Conservation (phyloP, 2,888 invertebrate species). For the Eristalinus aeneus region DNA sequence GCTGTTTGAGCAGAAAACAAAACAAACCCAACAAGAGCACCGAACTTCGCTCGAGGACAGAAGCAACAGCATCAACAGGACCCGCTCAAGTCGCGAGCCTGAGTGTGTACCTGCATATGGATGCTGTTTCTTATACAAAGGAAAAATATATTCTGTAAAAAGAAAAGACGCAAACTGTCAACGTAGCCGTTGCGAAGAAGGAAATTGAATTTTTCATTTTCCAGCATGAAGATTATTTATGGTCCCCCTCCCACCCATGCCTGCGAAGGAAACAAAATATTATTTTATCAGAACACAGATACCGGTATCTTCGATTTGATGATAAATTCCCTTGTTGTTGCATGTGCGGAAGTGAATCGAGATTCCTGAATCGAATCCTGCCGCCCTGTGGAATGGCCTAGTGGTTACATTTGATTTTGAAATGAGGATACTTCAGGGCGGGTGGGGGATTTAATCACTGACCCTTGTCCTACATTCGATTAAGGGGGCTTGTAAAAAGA, state of each 20-base stretch:
- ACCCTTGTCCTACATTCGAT: slow-evolving; percentile 21
- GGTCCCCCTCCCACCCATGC: neutral
- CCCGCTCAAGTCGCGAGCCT: slow-evolving; percentile 9
- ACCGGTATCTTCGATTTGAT: slow-evolving; percentile 19
- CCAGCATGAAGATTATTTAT: slow-evolving; percentile 43
- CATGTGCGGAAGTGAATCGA: slow-evolving; percentile 12
- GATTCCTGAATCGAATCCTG: slow-evolving; percentile 13
- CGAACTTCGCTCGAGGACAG: slow-evolving; percentile 20
- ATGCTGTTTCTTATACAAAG: neutral
- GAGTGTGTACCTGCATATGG: neutral
- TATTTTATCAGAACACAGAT: slow-evolving; percentile 16
- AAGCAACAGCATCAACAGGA: neutral
- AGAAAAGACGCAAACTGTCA: neutral
- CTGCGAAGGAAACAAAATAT: slow-evolving; percentile 29
- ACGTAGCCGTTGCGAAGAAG: slow-evolving; percentile 19
- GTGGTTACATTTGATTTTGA: slow-evolving; percentile 37
- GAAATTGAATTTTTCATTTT: slow-evolving; percentile 43
- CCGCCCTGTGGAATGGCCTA: slow-evolving; percentile 3
- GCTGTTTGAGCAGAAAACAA: neutral
- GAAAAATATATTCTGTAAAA: slow-evolving; percentile 9
- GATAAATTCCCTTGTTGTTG: slow-evolving; percentile 46
- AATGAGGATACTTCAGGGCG: neutral
- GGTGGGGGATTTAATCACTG: slow-evolving; percentile 22
- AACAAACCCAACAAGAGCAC: neutral
- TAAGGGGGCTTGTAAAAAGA: slow-evolving; percentile 17